These are phyloP conservation scores for Camponotus pennsylvanicus DNA, from an alignment of 1,140 invertebrate species.

Conservation along the genomic window DNA sequence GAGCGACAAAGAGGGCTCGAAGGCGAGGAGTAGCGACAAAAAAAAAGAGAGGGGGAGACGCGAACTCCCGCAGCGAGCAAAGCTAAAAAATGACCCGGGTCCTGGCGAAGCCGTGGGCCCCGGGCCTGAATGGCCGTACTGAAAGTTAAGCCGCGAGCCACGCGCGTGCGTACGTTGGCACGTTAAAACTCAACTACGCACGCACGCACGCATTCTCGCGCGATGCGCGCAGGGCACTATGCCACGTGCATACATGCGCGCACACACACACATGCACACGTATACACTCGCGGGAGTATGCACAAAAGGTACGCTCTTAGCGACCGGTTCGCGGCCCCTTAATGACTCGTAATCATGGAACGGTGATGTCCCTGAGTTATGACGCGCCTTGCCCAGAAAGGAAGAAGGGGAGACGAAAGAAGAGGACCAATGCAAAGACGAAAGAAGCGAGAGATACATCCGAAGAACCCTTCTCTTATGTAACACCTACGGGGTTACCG, in stretches of 20 bases:
- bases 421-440: slow-evolving; percentile 13
- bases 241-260: too few species aligned
- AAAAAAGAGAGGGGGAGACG: slow-evolving; percentile 22
- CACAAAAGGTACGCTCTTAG: slow-evolving; percentile 73
- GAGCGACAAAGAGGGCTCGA: not conserved
- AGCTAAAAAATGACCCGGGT: slow-evolving; percentile 76
- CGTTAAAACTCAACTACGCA: slow-evolving; percentile 61
- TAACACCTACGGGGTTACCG: slow-evolving; percentile 64
- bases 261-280: not conserved
- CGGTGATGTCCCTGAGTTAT: slow-evolving; percentile 79
- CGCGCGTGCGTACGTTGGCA: slow-evolving; percentile 64
- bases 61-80: slow-evolving; percentile 75
- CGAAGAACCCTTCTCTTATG: slow-evolving; percentile 60
- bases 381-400: slow-evolving; percentile 69
- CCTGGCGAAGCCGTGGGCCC: slow-evolving; percentile 61
- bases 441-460: slow-evolving; percentile 12
- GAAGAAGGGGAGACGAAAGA: not conserved
- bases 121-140: slow-evolving; percentile 70
- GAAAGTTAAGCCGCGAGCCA: slow-evolving; percentile 69
- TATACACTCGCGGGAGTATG: slow-evolving; percentile 50
- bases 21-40: slow-evolving; percentile 18
- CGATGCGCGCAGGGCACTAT: not conserved
- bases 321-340: slow-evolving; percentile 79
- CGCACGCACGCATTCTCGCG: slow-evolving; percentile 4
- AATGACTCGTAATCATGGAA: slow-evolving; percentile 81